Evolutionary conservation across 2,888 invertebrate species (phyloP).

Genomic region (Dione juno): DNA sequence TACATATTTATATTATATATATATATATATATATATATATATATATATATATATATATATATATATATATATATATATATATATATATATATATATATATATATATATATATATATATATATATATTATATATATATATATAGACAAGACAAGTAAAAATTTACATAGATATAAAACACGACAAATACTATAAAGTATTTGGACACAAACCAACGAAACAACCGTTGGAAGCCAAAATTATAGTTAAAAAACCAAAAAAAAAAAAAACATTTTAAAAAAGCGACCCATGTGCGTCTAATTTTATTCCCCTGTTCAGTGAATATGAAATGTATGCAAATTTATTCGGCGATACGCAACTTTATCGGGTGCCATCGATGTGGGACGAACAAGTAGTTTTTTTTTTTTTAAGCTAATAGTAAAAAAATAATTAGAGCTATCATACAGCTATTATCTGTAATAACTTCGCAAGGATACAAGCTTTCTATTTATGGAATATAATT

Average conservation of each 20-base stretch:
- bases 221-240: slow-evolving; percentile 65
- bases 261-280: slow-evolving; percentile 72
- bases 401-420: slow-evolving; percentile 43
- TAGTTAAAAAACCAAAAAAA: slow-evolving; percentile 61
- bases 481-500: neutral
- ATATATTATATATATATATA: too few relatives aligned
- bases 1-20: too few relatives aligned
- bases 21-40: too few relatives aligned
- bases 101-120: too few relatives aligned
- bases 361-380: slow-evolving; percentile 57
- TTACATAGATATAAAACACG: too few relatives aligned
- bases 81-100: too few relatives aligned
- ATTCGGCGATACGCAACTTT: slow-evolving; percentile 66
- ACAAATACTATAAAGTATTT: too few relatives aligned
- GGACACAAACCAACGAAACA: neutral
- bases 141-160: too few relatives aligned
- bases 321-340: slow-evolving; percentile 83
- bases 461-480: slow-evolving; percentile 6
- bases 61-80: too few relatives aligned
- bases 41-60: too few relatives aligned
- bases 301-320: slow-evolving; percentile 81
- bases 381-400: slow-evolving; percentile 48
- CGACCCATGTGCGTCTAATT: slow-evolving; percentile 80
- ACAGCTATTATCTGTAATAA: slow-evolving; percentile 33
- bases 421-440: slow-evolving; percentile 48